Evolutionary conservation across 2,113 vertebrate genomes (phyloP).

Genomic region (Hippoglossus stenolepis): DNA sequence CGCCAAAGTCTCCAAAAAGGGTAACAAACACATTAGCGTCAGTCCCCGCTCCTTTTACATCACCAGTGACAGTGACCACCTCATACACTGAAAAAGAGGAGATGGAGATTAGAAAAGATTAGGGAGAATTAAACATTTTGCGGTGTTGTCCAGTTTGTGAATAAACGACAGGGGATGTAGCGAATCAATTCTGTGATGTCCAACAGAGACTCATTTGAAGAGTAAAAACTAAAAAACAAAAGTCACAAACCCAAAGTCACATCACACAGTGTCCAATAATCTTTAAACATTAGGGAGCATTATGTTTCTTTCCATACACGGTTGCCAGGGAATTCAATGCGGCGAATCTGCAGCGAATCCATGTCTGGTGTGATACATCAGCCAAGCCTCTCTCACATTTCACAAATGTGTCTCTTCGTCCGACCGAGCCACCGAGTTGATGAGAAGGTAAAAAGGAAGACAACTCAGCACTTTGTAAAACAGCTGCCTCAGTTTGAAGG

Average conservation of each 20-base stretch:
- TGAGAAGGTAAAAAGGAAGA: conserved; percentile 7
- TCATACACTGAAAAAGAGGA: conserved; percentile 88
- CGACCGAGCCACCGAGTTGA: conserved; percentile 10
- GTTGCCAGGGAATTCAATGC: conserved; percentile 74
- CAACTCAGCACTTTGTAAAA: background rate
- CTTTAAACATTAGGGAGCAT: conserved; percentile 64
- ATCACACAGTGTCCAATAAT: conserved; percentile 53
- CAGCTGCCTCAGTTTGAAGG: background rate
- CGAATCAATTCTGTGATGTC: too few species aligned
- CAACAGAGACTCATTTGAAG: background rate
- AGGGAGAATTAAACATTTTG: background rate
- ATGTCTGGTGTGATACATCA: conserved; percentile 51
- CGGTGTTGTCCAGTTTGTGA: too few species aligned
- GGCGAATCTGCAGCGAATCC: conserved; percentile 70
- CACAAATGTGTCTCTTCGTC: conserved; percentile 32
- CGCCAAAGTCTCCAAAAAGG: conserved; percentile 93
- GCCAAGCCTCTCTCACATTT: conserved; percentile 57
- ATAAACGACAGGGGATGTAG: too few species aligned
- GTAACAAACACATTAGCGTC: conserved; percentile 97
- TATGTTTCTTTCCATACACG: conserved; percentile 69
- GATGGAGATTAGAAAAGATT: conserved; percentile 24
- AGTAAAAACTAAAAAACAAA: conserved; percentile 4
- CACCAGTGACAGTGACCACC: conserved; percentile 93
- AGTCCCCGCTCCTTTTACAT: conserved; percentile 94
- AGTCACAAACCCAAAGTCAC: conserved; percentile 41